Conservation (phyloP, 2,888 invertebrate genomes). For the Rosalia funebris region DNA sequence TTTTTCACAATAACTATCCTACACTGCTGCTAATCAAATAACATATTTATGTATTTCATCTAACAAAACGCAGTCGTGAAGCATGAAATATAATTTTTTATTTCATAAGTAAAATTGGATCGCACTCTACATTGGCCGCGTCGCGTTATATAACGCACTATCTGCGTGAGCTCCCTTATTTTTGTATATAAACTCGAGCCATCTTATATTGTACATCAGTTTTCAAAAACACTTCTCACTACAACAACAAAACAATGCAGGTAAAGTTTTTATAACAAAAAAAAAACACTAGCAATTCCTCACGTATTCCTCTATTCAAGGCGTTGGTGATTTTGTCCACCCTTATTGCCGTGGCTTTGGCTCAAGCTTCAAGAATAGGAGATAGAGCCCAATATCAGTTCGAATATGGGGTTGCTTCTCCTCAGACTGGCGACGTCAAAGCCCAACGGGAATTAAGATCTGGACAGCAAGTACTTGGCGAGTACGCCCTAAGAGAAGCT, state of each 20-base stretch:
- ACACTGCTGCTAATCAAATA: background rate
- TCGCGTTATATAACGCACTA: background rate
- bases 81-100: conserved; percentile 1
- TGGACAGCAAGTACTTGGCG: background rate
- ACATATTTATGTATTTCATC: background rate
- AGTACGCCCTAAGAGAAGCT: background rate
- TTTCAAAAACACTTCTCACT: background rate
- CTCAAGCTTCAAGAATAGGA: background rate
- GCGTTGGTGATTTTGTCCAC: background rate
- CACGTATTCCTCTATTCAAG: too few relatives aligned
- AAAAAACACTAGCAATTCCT: too few relatives aligned
- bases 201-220: background rate
- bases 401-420: background rate
- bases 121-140: background rate
- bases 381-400: conserved; percentile 2
- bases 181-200: background rate
- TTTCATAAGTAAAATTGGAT: background rate
- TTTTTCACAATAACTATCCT: background rate
- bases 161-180: background rate
- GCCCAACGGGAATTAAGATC: background rate
- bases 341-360: background rate
- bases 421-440: background rate
- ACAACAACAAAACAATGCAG: background rate
- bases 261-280: too few relatives aligned
- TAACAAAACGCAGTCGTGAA: background rate